phyloP scores from a whole-genome alignment of 1,140 invertebrate species.

The Rhopalosiphum padi region DNA sequence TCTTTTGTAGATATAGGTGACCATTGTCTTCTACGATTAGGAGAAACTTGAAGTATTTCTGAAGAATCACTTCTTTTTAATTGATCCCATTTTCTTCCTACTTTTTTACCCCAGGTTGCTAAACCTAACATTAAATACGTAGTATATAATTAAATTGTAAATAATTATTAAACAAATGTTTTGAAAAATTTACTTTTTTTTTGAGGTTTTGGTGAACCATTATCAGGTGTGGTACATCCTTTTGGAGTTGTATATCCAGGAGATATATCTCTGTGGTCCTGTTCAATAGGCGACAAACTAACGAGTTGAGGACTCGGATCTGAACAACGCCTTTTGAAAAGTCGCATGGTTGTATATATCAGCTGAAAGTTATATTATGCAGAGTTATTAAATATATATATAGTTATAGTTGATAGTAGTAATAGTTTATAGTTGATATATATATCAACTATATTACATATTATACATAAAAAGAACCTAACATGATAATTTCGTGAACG shows the following conservation, averaged over 20 bases:
- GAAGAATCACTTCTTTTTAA: conserved; percentile 69
- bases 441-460: not conserved
- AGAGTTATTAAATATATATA: not conserved
- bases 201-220: conserved; percentile 61
- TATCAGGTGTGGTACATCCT: conserved; percentile 60
- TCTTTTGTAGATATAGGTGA: conserved; percentile 64
- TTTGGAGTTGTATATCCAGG: conserved; percentile 60
- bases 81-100: conserved; percentile 72
- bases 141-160: not conserved
- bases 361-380: not conserved
- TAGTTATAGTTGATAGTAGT: no score
- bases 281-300: conserved; percentile 66
- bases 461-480: not conserved
- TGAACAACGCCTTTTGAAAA: conserved; percentile 66
- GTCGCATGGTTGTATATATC: conserved; percentile 63
- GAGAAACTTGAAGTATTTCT: conserved; percentile 66
- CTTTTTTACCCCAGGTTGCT: conserved; percentile 72
- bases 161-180: not conserved
- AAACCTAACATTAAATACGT: conserved; percentile 64
- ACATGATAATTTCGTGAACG: not conserved
- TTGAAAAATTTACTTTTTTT: conserved; percentile 61
- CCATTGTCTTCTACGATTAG: conserved; percentile 65
- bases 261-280: conserved; percentile 62
- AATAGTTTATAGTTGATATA: no score
- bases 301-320: conserved; percentile 68